Evolutionary conservation across 2,888 invertebrate genomes (phyloP).

Genomic region (Thereva nobilitata): DNA sequence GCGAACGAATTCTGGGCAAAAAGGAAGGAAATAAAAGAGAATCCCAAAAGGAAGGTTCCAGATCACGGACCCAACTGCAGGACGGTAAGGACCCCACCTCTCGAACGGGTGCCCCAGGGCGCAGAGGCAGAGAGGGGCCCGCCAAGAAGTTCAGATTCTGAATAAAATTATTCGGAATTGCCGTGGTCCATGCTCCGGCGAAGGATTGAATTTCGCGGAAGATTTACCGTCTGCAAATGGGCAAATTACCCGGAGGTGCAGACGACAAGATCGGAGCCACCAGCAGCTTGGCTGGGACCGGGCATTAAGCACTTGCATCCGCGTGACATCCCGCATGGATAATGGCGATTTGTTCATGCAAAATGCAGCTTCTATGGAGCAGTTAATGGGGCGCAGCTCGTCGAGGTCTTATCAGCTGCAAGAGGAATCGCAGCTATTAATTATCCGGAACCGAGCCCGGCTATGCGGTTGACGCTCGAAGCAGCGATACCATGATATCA

Average conservation of each 20-base stretch:
- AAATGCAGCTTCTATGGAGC: constrained; percentile 34
- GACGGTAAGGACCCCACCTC: too few relatives aligned
- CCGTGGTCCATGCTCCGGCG: constrained; percentile 4
- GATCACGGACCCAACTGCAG: too few relatives aligned
- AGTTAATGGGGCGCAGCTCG: constrained; percentile 38
- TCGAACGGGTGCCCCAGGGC: too few relatives aligned
- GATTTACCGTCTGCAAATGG: constrained; percentile 40
- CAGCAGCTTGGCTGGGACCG: constrained; percentile 2
- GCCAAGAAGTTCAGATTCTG: too few relatives aligned
- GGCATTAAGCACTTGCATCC: constrained; percentile 8
- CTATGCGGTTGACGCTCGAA: not conserved
- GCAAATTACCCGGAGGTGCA: constrained; percentile 37
- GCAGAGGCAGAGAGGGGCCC: too few relatives aligned
- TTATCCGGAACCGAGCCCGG: constrained; percentile 7
- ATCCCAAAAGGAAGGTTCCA: too few relatives aligned
- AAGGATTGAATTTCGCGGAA: constrained; percentile 37
- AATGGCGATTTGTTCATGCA: constrained; percentile 33
- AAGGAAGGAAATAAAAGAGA: not conserved
- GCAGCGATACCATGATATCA: not conserved
- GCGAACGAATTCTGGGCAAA: not conserved
- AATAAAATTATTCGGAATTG: too few relatives aligned
- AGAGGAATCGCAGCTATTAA: constrained; percentile 24
- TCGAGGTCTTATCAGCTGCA: constrained; percentile 27
- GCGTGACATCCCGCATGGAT: constrained; percentile 34
- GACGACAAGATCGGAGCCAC: constrained; percentile 13